Base-by-base conservation (phyloP, 2,888 invertebrate species). In the Ectropis crepuscularia region DNA sequence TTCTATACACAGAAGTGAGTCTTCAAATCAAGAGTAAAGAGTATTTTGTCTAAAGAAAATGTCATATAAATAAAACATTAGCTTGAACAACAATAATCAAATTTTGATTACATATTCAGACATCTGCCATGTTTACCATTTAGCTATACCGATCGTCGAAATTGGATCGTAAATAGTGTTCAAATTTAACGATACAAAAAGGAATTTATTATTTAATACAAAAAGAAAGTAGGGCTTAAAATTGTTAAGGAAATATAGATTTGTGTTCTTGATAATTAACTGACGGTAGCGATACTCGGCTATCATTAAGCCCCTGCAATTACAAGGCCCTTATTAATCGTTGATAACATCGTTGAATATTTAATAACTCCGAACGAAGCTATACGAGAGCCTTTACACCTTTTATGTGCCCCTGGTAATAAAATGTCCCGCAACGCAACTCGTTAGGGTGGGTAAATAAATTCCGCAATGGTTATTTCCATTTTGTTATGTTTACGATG, bases 321-420 rank as follows among this genome's bases (percentile, higher is more conserved):
- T 84, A 87, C 79, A 67, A 55, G 70, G 71, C 72, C 76, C 82
- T 85, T 85, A 86, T 85, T 83, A 84, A 77, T 71, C 76, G 85
- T 55, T 55, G 55, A 85, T 86, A 83, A 69, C 78, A 85, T 86
- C 83, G 75, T 73, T 60, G 77, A 76, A 79, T 69, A 70, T 67
- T 82, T 85, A 82, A 83, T 82, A 81, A 80, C 71, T 73, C 70
- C 67, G 61, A 68, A 67, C 68, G 70, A 69, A 72, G 71, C 69
- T 66, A 76, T 75, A 74, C 70, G 69, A 74, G 71, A 67, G 65
- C 71, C 72, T 77, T 77, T 75, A 78, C 79, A 77, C 79, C 79
- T 65, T 79, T 79, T 78, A 82, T 79, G 75, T 59, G 74, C 72
- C 67, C 76, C 75, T 74, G 68, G 79, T 80, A 78, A 76, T 81